A percentile compares a stretch with the other conserved stretches of the same genome.
Evolutionary conservation across 2,113 vertebrate genomes (phyloP).

Genomic region (Corythornis cristatus): DNA sequence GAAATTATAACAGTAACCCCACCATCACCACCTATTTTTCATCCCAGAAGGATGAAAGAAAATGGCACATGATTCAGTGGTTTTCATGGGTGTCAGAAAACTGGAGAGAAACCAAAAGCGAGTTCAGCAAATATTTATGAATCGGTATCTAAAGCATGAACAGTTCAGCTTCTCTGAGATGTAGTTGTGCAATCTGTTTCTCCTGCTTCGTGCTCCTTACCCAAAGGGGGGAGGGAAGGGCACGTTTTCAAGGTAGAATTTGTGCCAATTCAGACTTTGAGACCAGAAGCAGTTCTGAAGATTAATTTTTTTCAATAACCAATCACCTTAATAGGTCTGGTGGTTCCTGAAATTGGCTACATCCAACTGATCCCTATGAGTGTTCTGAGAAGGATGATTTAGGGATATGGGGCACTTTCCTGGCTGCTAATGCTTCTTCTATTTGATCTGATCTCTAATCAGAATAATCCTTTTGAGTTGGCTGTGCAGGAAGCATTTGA

Average conservation of each 20-base stretch:
- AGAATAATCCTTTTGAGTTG: neutral
- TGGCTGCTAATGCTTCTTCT: neutral
- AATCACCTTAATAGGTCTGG: neutral
- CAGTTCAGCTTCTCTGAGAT: slow-evolving; percentile 39
- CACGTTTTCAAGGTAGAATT: neutral
- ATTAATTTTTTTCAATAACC: neutral
- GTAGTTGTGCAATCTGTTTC: slow-evolving; percentile 44
- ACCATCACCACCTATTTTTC: neutral
- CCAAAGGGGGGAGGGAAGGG: slow-evolving; percentile 16
- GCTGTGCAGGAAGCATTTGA: neutral
- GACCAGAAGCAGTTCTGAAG: neutral
- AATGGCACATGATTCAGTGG: slow-evolving; percentile 20
- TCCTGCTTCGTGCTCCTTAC: neutral
- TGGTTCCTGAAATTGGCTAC: neutral
- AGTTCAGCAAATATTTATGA: slow-evolving; percentile 64
- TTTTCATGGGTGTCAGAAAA: slow-evolving; percentile 46
- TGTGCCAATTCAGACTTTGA: slow-evolving; percentile 2
- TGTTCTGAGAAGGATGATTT: neutral
- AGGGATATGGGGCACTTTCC: neutral
- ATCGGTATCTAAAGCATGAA: slow-evolving; percentile 46
- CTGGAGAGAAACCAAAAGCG: slow-evolving; percentile 40
- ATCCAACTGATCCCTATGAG: neutral
- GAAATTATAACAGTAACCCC: neutral
- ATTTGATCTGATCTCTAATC: neutral
- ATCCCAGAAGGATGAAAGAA: slow-evolving; percentile 6